Evolutionary conservation across 2,888 invertebrate genomes (phyloP).

Genomic region (Bimastos eiseni): DNA sequence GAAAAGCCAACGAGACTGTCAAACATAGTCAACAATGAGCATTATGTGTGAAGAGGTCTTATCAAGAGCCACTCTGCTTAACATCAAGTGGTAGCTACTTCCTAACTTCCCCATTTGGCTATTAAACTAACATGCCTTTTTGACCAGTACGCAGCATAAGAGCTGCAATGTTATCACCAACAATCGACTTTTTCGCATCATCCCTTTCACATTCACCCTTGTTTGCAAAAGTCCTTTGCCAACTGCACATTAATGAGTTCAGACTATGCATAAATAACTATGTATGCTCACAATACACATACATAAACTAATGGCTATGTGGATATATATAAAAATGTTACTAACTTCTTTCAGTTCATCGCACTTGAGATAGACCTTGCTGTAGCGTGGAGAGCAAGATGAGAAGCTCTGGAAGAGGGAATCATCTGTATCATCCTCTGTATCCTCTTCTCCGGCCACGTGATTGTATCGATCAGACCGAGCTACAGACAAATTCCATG

Average conservation of each 20-base stretch:
- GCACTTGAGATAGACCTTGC: constrained; percentile 62
- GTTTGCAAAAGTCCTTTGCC: too few relatives aligned
- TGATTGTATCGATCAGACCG: constrained; percentile 73
- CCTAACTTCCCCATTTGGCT: too few relatives aligned
- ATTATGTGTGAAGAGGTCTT: background rate
- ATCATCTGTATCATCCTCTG: constrained; percentile 63
- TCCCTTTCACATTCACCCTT: too few relatives aligned
- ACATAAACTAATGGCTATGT: background rate
- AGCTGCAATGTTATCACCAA: too few relatives aligned
- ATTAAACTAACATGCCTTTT: too few relatives aligned
- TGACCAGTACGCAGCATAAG: too few relatives aligned
- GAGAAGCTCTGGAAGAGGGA: constrained; percentile 82
- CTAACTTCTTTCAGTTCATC: constrained; percentile 58
- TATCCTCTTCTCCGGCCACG: constrained; percentile 70
- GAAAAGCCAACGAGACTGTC: background rate
- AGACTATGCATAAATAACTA: too few relatives aligned
- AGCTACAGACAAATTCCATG: constrained; percentile 64
- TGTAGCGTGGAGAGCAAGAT: constrained; percentile 82
- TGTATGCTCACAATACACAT: too few relatives aligned
- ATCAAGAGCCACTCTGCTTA: background rate
- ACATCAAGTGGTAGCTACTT: background rate
- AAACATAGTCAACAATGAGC: background rate
- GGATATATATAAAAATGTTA: background rate
- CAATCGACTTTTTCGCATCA: too few relatives aligned
- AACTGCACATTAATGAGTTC: too few relatives aligned